Conservation (phyloP, 1,140 invertebrate genomes). For the Hyphantria cunea region DNA sequence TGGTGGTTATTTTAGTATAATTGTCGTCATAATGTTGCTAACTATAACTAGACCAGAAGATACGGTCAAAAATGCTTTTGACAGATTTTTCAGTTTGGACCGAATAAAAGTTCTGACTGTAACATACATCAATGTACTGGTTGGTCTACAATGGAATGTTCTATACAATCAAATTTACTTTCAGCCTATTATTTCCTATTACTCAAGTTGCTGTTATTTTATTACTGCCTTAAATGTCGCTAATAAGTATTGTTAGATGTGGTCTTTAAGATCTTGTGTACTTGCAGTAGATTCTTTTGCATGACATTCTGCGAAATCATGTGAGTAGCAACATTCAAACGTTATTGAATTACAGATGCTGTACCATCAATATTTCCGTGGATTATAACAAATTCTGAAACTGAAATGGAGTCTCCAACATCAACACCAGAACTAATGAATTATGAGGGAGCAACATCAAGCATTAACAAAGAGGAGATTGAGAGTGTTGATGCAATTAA, state of each 20-base stretch:
- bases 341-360: constrained; percentile 48
- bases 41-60: too few relatives aligned
- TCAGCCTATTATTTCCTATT: constrained; percentile 6
- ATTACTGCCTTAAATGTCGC: neutral
- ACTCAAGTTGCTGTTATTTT: constrained; percentile 17
- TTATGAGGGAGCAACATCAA: constrained; percentile 15
- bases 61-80: too few relatives aligned
- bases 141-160: neutral
- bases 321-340: neutral
- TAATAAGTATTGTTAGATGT: neutral
- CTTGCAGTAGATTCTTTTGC: constrained; percentile 11
- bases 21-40: too few relatives aligned
- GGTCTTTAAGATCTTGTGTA: constrained; percentile 1
- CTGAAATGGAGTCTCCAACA: constrained; percentile 18
- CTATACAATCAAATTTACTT: neutral
- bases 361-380: constrained; percentile 70
- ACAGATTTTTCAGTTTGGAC: too few relatives aligned
- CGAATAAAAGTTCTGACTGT: too few relatives aligned
- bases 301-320: constrained; percentile 11
- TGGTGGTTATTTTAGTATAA: too few relatives aligned
- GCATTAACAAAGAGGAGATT: constrained; percentile 50
- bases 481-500: constrained; percentile 68
- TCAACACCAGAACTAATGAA: neutral
- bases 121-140: neutral
- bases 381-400: constrained; percentile 27